A percentile compares a stretch with the other conserved stretches of the same genome.
phyloP scores from a whole-genome alignment of 2,888 invertebrate genomes.

The Athalia rosae region DNA sequence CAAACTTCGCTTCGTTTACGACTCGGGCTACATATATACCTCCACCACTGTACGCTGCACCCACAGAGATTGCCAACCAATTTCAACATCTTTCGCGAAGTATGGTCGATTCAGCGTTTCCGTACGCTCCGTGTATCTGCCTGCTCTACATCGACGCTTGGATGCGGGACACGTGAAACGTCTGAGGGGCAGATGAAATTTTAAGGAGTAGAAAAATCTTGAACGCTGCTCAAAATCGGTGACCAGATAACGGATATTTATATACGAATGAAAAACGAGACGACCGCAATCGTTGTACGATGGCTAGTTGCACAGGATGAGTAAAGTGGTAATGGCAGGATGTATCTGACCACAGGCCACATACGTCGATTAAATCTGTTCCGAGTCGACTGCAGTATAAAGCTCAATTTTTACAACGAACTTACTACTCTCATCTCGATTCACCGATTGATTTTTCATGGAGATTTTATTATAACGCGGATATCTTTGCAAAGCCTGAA shows the following conservation, averaged over 20 bases:
- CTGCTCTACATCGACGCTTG: neutral
- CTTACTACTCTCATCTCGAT: neutral
- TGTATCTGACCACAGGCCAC: slow-evolving; percentile 30
- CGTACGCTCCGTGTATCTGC: neutral
- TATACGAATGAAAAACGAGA: neutral
- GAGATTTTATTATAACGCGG: no score
- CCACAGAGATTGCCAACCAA: neutral
- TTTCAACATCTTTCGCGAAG: neutral
- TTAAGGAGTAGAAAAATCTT: no score
- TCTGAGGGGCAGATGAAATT: no score
- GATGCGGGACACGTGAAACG: no score
- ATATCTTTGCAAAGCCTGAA: no score
- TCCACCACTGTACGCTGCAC: no score
- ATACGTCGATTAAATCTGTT: neutral
- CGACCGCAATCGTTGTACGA: neutral
- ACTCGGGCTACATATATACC: no score
- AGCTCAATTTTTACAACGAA: neutral
- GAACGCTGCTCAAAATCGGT: no score
- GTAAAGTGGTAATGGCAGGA: slow-evolving; percentile 3
- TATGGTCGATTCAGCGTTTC: neutral
- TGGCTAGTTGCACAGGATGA: no score
- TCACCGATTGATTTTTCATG: neutral
- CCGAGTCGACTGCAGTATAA: neutral
- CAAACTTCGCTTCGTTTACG: neutral
- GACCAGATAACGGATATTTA: neutral